Conservation (phyloP, 2,113 vertebrate species). For the Hipposideros armiger region DNA sequence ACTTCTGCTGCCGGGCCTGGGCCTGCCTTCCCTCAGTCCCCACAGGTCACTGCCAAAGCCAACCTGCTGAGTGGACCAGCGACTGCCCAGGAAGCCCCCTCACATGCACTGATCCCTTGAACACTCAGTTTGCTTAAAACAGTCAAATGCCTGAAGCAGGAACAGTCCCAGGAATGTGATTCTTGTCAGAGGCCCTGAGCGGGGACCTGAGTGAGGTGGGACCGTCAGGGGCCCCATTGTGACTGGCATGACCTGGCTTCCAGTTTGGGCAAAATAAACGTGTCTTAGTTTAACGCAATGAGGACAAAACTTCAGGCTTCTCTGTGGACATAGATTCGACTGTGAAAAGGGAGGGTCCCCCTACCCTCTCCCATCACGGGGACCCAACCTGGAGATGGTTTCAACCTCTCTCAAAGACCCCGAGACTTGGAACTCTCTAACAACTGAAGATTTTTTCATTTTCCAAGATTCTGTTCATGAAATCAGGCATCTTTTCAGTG, state of each 20-base stretch:
- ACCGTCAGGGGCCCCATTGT: neutral
- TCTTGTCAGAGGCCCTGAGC: neutral
- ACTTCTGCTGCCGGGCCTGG: neutral
- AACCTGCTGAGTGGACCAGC: neutral
- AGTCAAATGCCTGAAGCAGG: neutral
- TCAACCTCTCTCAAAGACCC: neutral
- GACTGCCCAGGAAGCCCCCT: too few species aligned
- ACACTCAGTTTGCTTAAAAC: neutral
- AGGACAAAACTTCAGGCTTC: neutral
- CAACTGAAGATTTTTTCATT: rapidly evolving
- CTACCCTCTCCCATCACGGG: rapidly evolving
- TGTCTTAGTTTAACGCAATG: rapidly evolving
- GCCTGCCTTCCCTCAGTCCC: rapidly evolving
- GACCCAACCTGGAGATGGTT: neutral
- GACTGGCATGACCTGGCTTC: neutral
- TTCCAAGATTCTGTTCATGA: neutral
- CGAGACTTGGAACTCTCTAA: rapidly evolving
- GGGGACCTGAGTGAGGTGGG: neutral
- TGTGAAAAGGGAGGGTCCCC: neutral
- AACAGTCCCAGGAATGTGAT: neutral
- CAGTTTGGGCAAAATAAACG: neutral
- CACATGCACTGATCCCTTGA: too few species aligned
- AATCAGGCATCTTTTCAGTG: neutral
- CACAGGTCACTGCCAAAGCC: neutral
- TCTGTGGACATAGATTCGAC: neutral